A percentile compares a stretch with the other conserved stretches of the same genome.
Conservation (phyloP, 2,797 vertebrate genomes). For the Rhyacichthys aspro region DNA sequence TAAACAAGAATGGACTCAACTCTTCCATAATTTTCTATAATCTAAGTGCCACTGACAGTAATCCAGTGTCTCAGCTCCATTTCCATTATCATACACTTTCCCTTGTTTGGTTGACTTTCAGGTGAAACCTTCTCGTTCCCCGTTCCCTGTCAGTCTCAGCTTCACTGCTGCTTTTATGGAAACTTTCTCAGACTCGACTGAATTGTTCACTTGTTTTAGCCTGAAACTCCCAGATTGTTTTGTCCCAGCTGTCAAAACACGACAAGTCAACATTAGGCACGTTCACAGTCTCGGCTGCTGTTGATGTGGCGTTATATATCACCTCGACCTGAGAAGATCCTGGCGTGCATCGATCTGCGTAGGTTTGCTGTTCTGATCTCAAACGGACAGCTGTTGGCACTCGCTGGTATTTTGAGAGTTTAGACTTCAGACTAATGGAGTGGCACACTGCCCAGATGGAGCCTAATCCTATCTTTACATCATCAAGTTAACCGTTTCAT, state of each 20-base stretch:
- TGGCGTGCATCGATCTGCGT: conserved; percentile 50
- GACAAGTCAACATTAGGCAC: conserved; percentile 58
- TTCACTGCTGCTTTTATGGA: conserved; percentile 65
- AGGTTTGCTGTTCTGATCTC: conserved; percentile 34
- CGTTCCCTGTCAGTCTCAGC: conserved; percentile 54
- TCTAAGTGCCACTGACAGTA: no score
- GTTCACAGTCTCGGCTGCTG: conserved; percentile 46
- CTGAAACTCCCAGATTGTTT: conserved; percentile 68
- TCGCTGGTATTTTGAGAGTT: conserved; percentile 60
- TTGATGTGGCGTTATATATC: conserved; percentile 44
- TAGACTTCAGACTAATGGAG: conserved; percentile 56
- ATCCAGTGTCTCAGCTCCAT: background rate
- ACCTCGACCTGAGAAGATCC: conserved; percentile 53
- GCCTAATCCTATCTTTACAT: conserved; percentile 76
- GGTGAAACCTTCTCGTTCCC: conserved; percentile 24
- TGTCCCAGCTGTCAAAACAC: conserved; percentile 81
- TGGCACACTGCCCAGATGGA: conserved; percentile 74
- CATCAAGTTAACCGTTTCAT: conserved; percentile 78
- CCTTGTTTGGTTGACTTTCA: conserved; percentile 30
- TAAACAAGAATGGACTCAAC: no score
- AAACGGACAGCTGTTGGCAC: conserved; percentile 69
- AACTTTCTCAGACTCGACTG: conserved; percentile 59
- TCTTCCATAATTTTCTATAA: no score
- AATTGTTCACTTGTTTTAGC: conserved; percentile 74
- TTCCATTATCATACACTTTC: conserved; percentile 17